Percentiles rank a stretch among this genome's conserved stretches.
phyloP scores from a whole-genome alignment of 2,888 invertebrate species.

The Prostheceraeus crozeri region DNA sequence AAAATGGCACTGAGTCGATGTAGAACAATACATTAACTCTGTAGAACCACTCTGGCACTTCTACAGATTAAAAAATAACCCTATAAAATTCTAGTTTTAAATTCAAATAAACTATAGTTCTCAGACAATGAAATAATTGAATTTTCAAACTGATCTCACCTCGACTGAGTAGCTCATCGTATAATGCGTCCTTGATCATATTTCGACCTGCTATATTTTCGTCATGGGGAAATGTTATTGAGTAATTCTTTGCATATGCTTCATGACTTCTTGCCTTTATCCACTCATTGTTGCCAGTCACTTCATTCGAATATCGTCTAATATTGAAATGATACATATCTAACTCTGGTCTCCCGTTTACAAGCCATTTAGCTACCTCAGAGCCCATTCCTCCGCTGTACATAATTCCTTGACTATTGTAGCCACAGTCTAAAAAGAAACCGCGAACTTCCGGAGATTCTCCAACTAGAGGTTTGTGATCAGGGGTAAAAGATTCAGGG shows the following conservation, averaged over 20 bases:
- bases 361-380: slow-evolving; percentile 76
- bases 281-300: slow-evolving; percentile 69
- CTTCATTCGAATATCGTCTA: slow-evolving; percentile 66
- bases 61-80: no score
- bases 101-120: no score
- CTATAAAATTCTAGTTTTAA: no score
- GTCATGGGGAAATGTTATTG: slow-evolving; percentile 72
- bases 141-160: no score
- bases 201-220: slow-evolving; percentile 74
- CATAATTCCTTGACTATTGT: slow-evolving; percentile 80
- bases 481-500: slow-evolving; percentile 79
- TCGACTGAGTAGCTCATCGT: no score
- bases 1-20: no score
- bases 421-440: slow-evolving; percentile 75
- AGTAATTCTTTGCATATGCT: slow-evolving; percentile 76
- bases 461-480: slow-evolving; percentile 78
- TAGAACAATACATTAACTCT: no score
- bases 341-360: slow-evolving; percentile 71
- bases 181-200: slow-evolving; percentile 65
- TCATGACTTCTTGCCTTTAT: slow-evolving; percentile 75
- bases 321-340: slow-evolving; percentile 81
- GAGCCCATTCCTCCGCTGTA: slow-evolving; percentile 73
- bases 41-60: no score
- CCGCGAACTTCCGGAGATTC: slow-evolving; percentile 61
- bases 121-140: no score